These are phyloP conservation scores for Bombyx mandarina DNA, from an alignment of 1,140 invertebrate species.

Conservation along the genomic window DNA sequence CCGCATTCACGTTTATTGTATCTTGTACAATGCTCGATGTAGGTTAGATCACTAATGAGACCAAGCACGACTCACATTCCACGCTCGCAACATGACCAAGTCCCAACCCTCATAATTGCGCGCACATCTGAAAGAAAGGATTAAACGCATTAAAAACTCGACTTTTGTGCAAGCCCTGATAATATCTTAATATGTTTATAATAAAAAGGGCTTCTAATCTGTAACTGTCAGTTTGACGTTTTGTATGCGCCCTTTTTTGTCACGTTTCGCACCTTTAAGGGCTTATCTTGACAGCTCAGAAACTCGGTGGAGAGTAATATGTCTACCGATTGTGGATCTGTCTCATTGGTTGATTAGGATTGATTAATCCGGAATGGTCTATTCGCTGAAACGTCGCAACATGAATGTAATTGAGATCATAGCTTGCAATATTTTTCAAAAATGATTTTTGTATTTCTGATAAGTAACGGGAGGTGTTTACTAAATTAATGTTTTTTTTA, in stretches of 20 bases:
- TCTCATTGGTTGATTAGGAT: too few species aligned
- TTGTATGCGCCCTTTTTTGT: slow-evolving; percentile 22
- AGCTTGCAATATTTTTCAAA: too few species aligned
- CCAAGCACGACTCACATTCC: too few species aligned
- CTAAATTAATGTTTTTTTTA: too few species aligned
- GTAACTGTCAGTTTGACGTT: slow-evolving; percentile 54
- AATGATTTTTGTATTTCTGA: too few species aligned
- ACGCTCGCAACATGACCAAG: neutral
- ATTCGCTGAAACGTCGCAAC: too few species aligned
- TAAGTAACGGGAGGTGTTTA: too few species aligned
- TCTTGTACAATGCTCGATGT: too few species aligned
- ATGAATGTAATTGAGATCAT: too few species aligned
- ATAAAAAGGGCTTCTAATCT: slow-evolving; percentile 62
- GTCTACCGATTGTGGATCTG: neutral
- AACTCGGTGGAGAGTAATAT: neutral
- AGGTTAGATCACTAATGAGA: too few species aligned
- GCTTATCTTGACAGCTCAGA: slow-evolving; percentile 26
- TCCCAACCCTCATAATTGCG: neutral
- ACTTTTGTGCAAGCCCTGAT: slow-evolving; percentile 52
- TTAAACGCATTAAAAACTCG: slow-evolving; percentile 47
- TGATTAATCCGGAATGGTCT: too few species aligned
- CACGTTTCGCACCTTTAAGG: slow-evolving; percentile 57
- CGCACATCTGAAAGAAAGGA: slow-evolving; percentile 42
- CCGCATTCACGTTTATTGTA: too few species aligned
- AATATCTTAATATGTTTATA: slow-evolving; percentile 67